A percentile compares a stretch with the other conserved stretches of the same genome.
Conservation (phyloP, 2,888 invertebrate genomes). For the Stratiomys singularior region DNA sequence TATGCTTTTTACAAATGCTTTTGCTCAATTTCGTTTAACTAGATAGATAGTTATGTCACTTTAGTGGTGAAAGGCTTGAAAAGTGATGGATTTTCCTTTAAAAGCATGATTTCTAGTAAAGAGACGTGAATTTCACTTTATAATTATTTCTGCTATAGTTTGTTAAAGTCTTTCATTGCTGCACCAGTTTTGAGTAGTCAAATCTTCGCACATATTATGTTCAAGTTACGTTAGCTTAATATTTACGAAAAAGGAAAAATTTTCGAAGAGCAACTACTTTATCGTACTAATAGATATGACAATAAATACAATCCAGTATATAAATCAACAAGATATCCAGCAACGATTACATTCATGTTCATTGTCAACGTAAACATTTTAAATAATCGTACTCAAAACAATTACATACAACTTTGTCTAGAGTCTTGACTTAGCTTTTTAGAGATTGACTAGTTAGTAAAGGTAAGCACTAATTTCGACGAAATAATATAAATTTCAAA, state of each 20-base stretch:
- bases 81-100: not conserved
- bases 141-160: not conserved
- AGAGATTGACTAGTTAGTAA: not conserved
- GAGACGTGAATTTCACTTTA: not conserved
- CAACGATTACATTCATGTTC: conserved; percentile 28
- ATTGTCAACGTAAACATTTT: not conserved
- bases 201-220: conserved; percentile 20
- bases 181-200: not conserved
- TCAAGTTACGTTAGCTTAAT: conserved; percentile 12
- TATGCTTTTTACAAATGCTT: not conserved
- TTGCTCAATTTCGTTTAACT: not conserved
- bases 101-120: not conserved
- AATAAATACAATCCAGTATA: not conserved
- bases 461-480: not conserved
- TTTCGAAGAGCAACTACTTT: conserved; percentile 44
- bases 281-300: conserved; percentile 43
- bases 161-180: not conserved
- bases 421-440: conserved; percentile 10
- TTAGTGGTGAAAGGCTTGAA: not conserved
- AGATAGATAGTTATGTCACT: not conserved
- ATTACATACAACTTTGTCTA: conserved; percentile 16
- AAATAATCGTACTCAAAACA: conserved; percentile 12
- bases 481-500: not conserved
- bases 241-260: conserved; percentile 16
- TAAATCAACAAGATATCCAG: conserved; percentile 27